Percentiles rank a stretch among this genome's conserved stretches.
Evolutionary conservation across 2,888 invertebrate genomes (phyloP).

Genomic region (Synergus umbraculus): DNA sequence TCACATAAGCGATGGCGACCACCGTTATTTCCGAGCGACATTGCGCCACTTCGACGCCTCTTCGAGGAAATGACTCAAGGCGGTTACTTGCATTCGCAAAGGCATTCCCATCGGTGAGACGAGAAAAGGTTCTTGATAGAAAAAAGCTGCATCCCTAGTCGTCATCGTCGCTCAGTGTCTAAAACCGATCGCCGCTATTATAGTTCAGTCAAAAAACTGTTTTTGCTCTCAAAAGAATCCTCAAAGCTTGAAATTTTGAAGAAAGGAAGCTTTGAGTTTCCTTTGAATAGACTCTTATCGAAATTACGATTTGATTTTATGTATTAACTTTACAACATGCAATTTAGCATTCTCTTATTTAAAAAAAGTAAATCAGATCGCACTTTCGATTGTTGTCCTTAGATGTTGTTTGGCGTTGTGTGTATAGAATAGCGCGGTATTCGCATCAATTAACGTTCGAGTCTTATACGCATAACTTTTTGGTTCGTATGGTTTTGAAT

Average conservation of each 20-base stretch:
- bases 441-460: conserved; percentile 38
- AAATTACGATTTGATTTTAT: conserved; percentile 22
- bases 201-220: conserved; percentile 2
- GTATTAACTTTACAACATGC: no score
- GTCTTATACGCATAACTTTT: conserved; percentile 41
- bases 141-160: conserved; percentile 40
- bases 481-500: conserved; percentile 40
- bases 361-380: conserved; percentile 7
- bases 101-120: conserved; percentile 71
- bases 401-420: conserved; percentile 33
- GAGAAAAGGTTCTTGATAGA: conserved; percentile 37
- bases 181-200: conserved; percentile 23
- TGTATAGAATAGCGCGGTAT: conserved; percentile 37
- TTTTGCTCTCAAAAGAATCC: background rate
- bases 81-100: conserved; percentile 77
- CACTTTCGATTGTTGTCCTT: conserved; percentile 22
- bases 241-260: background rate
- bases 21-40: conserved; percentile 88
- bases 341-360: background rate
- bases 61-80: conserved; percentile 83
- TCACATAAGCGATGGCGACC: conserved; percentile 91
- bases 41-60: conserved; percentile 87
- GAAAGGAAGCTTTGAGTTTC: conserved; percentile 9
- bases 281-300: background rate
- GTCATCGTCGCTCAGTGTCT: conserved; percentile 28